These are phyloP conservation scores for Nysson spinosus DNA, from an alignment of 2,888 invertebrate species.

Conservation along the genomic window DNA sequence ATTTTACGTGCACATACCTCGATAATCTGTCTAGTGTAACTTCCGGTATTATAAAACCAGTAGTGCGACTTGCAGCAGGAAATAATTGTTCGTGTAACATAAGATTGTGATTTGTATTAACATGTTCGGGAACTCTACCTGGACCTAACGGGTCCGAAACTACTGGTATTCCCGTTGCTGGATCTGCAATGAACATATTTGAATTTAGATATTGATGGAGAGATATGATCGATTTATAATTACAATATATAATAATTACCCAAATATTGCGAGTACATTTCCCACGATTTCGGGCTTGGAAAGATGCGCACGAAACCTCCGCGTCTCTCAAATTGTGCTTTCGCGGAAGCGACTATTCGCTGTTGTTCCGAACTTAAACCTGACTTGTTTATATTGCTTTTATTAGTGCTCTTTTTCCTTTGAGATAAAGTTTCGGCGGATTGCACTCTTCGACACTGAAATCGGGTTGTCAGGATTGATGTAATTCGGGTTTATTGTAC, in stretches of 20 bases:
- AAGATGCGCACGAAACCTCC: constrained; percentile 95
- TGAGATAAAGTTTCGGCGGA: constrained; percentile 84
- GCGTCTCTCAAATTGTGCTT: constrained; percentile 88
- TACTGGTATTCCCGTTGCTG: constrained; percentile 86
- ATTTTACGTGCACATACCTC: no score
- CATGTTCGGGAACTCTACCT: constrained; percentile 79
- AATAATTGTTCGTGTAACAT: constrained; percentile 87
- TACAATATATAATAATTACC: constrained; percentile 77
- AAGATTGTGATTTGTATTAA: constrained; percentile 84
- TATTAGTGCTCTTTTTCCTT: constrained; percentile 70
- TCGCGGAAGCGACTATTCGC: constrained; percentile 85
- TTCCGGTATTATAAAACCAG: constrained; percentile 72
- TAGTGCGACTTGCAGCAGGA: constrained; percentile 79
- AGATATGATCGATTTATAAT: no score
- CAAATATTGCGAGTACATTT: constrained; percentile 87
- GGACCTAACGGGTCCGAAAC: constrained; percentile 72
- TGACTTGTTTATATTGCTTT: constrained; percentile 75
- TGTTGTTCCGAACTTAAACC: constrained; percentile 87
- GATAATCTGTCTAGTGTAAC: constrained; percentile 72
- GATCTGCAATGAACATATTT: constrained; percentile 78
- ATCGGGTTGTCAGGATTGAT: neutral
- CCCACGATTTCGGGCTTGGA: constrained; percentile 93
- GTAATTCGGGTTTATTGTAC: neutral
- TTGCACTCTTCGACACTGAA: constrained; percentile 84
- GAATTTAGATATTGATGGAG: neutral